Evolutionary conservation across 2,888 invertebrate species (phyloP), one percentile per base, ranked within the genome.

Genomic region (Drosophila kanekoi): DNA sequence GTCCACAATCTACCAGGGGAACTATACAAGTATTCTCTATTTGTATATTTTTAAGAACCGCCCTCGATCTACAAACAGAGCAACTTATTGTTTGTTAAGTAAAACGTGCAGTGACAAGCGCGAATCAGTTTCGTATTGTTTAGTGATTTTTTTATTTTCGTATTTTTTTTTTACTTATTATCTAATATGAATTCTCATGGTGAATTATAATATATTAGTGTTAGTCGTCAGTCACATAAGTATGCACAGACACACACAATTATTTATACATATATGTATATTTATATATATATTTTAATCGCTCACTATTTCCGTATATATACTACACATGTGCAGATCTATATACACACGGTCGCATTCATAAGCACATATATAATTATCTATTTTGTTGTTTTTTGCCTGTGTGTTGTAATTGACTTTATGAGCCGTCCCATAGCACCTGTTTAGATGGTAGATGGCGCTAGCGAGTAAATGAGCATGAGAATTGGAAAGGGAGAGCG

Each of bases 131-230:
- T 28, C 16, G 20, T 11, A 8, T 52, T 51, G 14, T 11, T 13
- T 18, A 11, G 14, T 6, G 44, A 28, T 14, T 14, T 13, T 1
- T 41, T 28, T 28, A 2, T 13, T 1, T 14, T 33, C 5, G 28
- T 0, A 14, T 18, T 14, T 37, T 32, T 28, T 56, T 33, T 35
- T 11, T 13, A 35, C 10, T 35, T 62, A 45, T 56, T 54, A 47
- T 54, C 57, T 76, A 53, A 61, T 59, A 37, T 65, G 40, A 28
- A 57, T 43, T 70, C 48, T 73, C 73, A 73, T 77, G 62, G 20
- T 66, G 73, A 77, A 44, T 61, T 57, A 57, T 44, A 66, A 60
- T 65, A 62, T 56, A 16, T 48, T 18, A 32, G 11, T 58, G n/a
- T 23, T 28, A 40, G 18, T 61, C 51, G 48, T 40, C 16, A 51